Evolutionary conservation across 2,797 vertebrate species (phyloP).

Genomic region (Spinus olivaceus): DNA sequence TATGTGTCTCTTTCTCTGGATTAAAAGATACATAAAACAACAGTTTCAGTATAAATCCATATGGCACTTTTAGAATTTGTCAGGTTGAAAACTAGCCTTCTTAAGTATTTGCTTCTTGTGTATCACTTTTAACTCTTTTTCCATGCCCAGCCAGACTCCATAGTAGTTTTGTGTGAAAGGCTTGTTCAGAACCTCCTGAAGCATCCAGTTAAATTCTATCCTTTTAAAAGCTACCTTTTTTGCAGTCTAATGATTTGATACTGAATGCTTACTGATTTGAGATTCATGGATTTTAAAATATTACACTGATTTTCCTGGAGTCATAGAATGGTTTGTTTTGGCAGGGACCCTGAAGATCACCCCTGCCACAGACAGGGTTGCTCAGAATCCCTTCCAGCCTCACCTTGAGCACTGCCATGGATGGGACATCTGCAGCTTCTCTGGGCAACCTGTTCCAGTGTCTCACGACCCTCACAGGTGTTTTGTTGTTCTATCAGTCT

Average conservation of each 20-base stretch:
- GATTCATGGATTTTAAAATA: background rate
- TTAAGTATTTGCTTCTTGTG: background rate
- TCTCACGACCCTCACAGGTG: background rate
- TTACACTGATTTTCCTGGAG: background rate
- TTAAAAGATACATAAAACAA: background rate
- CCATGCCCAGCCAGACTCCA: background rate
- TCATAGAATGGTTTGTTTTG: background rate
- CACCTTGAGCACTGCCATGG: background rate
- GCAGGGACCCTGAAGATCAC: background rate
- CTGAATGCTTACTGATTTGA: background rate
- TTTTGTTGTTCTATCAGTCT: background rate
- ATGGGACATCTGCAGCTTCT: background rate
- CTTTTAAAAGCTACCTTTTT: background rate
- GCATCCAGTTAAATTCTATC: background rate
- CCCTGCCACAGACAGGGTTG: background rate
- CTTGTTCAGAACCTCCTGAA: background rate
- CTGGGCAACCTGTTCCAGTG: background rate
- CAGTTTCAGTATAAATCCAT: background rate
- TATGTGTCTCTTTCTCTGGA: background rate
- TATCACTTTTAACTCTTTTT: background rate
- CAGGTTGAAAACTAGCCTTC: background rate
- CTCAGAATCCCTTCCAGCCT: background rate
- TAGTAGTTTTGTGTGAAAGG: background rate
- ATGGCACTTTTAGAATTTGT: background rate
- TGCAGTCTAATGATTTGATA: background rate